Conservation (phyloP, 2,113 vertebrate species). For the Catagonus wagneri region DNA sequence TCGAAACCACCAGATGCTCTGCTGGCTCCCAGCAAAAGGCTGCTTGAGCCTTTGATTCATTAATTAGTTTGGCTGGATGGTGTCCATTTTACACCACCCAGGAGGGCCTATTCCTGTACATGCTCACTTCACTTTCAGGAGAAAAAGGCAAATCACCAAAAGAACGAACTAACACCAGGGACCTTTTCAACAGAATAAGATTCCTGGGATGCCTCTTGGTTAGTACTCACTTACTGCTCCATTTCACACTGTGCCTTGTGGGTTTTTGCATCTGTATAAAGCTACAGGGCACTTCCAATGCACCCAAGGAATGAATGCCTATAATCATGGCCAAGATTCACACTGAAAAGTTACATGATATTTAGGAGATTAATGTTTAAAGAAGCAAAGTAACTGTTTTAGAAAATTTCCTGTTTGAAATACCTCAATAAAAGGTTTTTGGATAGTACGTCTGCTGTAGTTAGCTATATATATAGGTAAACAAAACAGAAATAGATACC, state of each 20-base stretch:
- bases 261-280: background rate
- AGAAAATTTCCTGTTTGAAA: background rate
- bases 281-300: background rate
- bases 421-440: background rate
- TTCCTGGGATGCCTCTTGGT: background rate
- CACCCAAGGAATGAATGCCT: background rate
- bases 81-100: background rate
- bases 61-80: conserved; percentile 19
- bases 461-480: background rate
- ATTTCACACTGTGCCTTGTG: background rate
- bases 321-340: background rate
- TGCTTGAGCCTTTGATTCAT: background rate
- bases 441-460: background rate
- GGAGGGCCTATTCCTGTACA: background rate
- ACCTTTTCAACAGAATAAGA: conserved; percentile 16
- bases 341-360: background rate
- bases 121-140: conserved; percentile 41
- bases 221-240: background rate
- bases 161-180: background rate
- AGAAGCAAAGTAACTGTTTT: background rate
- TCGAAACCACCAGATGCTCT: background rate
- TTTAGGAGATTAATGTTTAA: background rate
- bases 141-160: conserved; percentile 58
- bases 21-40: background rate
- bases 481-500: background rate